These are phyloP conservation scores for Ethmia dodecea DNA, from an alignment of 2,888 invertebrate genomes.

Conservation along the genomic window DNA sequence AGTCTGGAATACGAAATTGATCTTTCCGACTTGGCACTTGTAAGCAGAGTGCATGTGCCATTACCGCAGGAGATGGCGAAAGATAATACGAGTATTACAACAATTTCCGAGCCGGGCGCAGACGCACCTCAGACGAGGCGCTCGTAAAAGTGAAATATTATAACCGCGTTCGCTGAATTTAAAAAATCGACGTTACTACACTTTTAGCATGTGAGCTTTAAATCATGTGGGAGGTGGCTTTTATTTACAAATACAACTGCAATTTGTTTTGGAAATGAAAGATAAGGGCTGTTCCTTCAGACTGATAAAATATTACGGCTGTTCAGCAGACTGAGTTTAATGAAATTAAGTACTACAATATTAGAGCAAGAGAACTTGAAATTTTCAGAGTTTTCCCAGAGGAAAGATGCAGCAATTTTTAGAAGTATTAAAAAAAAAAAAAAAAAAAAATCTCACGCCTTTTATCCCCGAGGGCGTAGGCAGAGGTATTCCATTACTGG, in stretches of 20 bases:
- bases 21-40: neutral
- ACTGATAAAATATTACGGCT: too few relatives aligned
- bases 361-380: too few relatives aligned
- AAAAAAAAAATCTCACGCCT: too few relatives aligned
- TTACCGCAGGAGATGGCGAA: conserved; percentile 18
- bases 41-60: neutral
- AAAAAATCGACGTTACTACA: conserved; percentile 51
- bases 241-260: neutral
- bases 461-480: too few relatives aligned
- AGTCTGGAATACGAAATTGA: too few relatives aligned
- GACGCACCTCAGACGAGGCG: conserved; percentile 61
- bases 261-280: too few relatives aligned
- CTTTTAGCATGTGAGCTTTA: conserved; percentile 44
- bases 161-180: conserved; percentile 67
- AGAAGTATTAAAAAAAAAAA: too few relatives aligned
- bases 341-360: too few relatives aligned
- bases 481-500: too few relatives aligned
- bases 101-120: conserved; percentile 57
- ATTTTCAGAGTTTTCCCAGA: too few relatives aligned
- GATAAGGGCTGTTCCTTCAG: conserved; percentile 5
- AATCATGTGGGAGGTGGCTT: conserved; percentile 31
- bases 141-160: conserved; percentile 74
- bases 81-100: conserved; percentile 64
- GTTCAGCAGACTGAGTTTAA: too few relatives aligned
- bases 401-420: too few relatives aligned